These are phyloP conservation scores for Cebus imitator DNA, from an alignment of 2,113 vertebrate genomes.

Conservation along the genomic window DNA sequence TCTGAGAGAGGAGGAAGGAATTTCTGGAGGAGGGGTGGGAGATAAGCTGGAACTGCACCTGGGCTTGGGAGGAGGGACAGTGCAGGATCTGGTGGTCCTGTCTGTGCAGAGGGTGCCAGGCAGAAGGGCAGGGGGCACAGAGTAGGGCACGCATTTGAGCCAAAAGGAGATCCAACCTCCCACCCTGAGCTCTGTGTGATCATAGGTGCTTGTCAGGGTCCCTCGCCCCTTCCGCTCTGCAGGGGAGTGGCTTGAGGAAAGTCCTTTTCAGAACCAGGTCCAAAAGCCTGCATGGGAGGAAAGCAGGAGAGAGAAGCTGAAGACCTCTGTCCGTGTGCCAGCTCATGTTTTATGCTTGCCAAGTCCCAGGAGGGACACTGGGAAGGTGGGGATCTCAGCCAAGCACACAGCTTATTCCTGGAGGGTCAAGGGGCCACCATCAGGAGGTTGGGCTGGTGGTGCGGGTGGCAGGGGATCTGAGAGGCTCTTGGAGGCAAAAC, in stretches of 20 bases:
- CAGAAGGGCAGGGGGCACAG: background rate
- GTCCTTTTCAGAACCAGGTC: background rate
- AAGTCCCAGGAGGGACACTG: background rate
- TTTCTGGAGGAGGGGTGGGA: background rate
- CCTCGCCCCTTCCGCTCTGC: background rate
- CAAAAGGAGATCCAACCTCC: background rate
- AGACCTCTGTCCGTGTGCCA: background rate
- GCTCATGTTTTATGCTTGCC: background rate
- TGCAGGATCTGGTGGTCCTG: background rate
- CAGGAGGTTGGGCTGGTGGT: background rate
- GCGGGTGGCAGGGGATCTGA: too few relatives aligned
- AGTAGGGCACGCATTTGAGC: background rate
- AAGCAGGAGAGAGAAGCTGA: background rate
- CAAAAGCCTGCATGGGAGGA: too few relatives aligned
- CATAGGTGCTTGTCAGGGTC: background rate
- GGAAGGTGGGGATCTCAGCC: background rate
- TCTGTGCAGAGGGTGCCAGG: background rate
- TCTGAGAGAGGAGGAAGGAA: background rate
- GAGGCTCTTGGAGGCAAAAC: background rate
- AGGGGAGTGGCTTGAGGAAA: background rate
- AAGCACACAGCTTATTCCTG: background rate
- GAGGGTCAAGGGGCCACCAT: background rate
- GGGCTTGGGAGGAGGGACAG: background rate
- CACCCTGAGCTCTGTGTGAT: fast-evolving
- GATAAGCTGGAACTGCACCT: background rate